Percentiles rank a stretch among this genome's conserved stretches.
phyloP scores from a whole-genome alignment of 92 coral and sea anemone species.

The Ricordea florida region DNA sequence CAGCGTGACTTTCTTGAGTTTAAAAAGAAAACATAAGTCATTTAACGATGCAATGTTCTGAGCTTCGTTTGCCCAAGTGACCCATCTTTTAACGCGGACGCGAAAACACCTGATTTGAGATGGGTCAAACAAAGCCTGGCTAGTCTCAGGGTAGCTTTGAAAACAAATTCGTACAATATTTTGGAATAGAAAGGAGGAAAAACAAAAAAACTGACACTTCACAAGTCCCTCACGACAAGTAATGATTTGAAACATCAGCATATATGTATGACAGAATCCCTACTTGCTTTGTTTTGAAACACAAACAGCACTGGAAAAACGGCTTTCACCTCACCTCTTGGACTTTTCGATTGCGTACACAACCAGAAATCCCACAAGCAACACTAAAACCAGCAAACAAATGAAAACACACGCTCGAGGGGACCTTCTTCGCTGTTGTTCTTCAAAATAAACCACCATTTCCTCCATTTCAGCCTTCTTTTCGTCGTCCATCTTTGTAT shows the following conservation, averaged over 20 bases:
- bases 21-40: conserved; percentile 10
- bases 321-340: conserved; percentile 11
- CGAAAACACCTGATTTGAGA: no score
- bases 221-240: no score
- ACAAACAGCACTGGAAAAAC: not conserved
- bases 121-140: not conserved
- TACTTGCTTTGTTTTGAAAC: not conserved
- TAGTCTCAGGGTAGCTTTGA: no score
- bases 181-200: not conserved
- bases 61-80: conserved; percentile 13
- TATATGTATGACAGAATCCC: not conserved
- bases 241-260: not conserved
- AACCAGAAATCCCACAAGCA: conserved; percentile 79
- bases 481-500: conserved; percentile 62
- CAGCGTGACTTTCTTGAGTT: not conserved
- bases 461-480: conserved; percentile 27
- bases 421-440: conserved; percentile 51
- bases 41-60: conserved; percentile 9
- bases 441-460: conserved; percentile 52
- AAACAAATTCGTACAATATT: no score
- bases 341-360: conserved; percentile 55
- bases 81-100: no score
- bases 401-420: conserved; percentile 77
- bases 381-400: conserved; percentile 64
- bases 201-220: no score